These are phyloP conservation scores for Athalia circularis DNA, from an alignment of 2,888 invertebrate genomes.

Conservation along the genomic window DNA sequence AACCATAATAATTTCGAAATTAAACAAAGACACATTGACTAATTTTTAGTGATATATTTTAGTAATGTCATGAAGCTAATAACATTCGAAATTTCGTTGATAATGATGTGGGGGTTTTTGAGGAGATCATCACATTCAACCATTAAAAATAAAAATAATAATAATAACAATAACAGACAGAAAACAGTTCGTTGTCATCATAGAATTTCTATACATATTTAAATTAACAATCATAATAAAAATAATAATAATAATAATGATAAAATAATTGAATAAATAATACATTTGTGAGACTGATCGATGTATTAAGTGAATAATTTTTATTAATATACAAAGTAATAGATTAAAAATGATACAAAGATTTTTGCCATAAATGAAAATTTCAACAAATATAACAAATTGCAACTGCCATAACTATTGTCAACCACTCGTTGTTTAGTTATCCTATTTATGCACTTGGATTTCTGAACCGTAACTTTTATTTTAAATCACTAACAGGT, in stretches of 20 bases:
- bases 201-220: slow-evolving; percentile 58
- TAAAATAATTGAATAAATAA: slow-evolving; percentile 19
- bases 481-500: no score
- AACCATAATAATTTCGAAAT: neutral
- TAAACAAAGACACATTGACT: slow-evolving; percentile 37
- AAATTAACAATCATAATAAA: no score
- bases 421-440: slow-evolving; percentile 45
- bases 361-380: slow-evolving; percentile 47
- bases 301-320: slow-evolving; percentile 69
- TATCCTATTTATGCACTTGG: no score
- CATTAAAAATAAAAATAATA: neutral
- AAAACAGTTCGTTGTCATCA: slow-evolving; percentile 45
- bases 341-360: slow-evolving; percentile 53
- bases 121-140: slow-evolving; percentile 36
- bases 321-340: slow-evolving; percentile 68
- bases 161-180: slow-evolving; percentile 17
- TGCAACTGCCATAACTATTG: slow-evolving; percentile 70
- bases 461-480: no score
- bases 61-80: slow-evolving; percentile 36
- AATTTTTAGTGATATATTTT: slow-evolving; percentile 16
- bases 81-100: neutral
- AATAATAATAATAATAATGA: no score
- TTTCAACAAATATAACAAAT: slow-evolving; percentile 53
- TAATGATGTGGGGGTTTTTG: slow-evolving; percentile 23
- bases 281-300: slow-evolving; percentile 73